Evolutionary conservation across 2,888 invertebrate genomes (phyloP).

Genomic region (Bombyx huttoni): DNA sequence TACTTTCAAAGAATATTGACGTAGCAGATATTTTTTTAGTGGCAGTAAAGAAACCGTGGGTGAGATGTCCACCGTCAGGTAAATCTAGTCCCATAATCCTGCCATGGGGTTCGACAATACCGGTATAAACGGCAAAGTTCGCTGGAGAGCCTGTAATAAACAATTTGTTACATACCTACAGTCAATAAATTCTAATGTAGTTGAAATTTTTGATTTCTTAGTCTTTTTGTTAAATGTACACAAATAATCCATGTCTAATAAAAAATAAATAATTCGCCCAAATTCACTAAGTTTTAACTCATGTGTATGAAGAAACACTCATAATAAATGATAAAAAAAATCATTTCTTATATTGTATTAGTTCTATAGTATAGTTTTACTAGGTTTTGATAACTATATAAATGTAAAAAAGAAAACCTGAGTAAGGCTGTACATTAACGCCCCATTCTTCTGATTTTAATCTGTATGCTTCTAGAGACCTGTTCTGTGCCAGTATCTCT

Average conservation of each 20-base stretch:
- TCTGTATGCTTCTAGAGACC: slow-evolving; percentile 87
- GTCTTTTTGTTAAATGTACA: too few species aligned
- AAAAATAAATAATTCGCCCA: too few species aligned
- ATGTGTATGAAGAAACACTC: too few species aligned
- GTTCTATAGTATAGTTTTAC: too few species aligned
- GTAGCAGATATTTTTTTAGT: slow-evolving; percentile 95
- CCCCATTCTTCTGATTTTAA: slow-evolving; percentile 93
- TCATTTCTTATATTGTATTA: too few species aligned
- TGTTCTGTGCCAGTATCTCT: slow-evolving; percentile 89
- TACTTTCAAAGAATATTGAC: slow-evolving; percentile 98
- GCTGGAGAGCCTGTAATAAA: slow-evolving; percentile 82
- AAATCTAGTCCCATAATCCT: slow-evolving; percentile 97
- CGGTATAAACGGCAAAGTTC: slow-evolving; percentile 97
- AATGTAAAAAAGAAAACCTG: slow-evolving; percentile 61
- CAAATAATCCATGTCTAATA: too few species aligned
- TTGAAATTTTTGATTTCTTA: too few species aligned
- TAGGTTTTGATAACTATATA: too few species aligned
- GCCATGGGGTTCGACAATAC: slow-evolving; percentile 89
- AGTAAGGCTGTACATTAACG: slow-evolving; percentile 97
- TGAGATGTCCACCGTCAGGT: slow-evolving; percentile 97
- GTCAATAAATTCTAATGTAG: too few species aligned
- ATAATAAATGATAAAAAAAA: too few species aligned
- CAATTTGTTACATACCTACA: neutral
- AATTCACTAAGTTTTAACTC: too few species aligned
- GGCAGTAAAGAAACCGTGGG: slow-evolving; percentile 92